Base-by-base conservation (phyloP, 2,888 invertebrate genomes). In the Scaptomyza reducta region DNA sequence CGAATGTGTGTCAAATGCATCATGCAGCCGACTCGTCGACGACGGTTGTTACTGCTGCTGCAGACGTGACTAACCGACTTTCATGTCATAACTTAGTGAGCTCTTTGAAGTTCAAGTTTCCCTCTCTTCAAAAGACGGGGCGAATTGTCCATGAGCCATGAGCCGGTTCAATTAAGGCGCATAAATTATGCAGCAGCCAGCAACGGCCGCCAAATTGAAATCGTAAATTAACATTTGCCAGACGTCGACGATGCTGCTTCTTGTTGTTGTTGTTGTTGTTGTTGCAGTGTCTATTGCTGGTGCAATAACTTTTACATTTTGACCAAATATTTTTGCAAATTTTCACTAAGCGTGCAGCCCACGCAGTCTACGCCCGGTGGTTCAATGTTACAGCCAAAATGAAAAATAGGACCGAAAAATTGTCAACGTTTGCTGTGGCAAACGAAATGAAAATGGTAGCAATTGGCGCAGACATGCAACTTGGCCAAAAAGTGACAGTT, bases 281-380 rank as follows among this genome's bases (percentile, higher is more conserved):
- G 14, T 47, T 27, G 38, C 31, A 40, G 22, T 47, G 45, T 27
- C 33, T 9, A 33, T 42, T 42, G 51, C 70, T 35, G 51, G 25
- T 62, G 84, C 84, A 68, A 83, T 82, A 88, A 83, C 84, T 84
- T 84, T 88, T 84, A 87, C 88, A 88, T 88, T 84, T 83, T 88
- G 87, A 81, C 88, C 87, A 88, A 88, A 84, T 84, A 87, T 83
- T 83, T 83, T 81, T 80, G 85, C 82, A 87, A 84, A 84, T 88
- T 84, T 84, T 88, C 88, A 88, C 84, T 85, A 84, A 84, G 87
- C 85, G 40, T 4, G 63, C 87, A 35, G 56, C 84, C 84, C 88
- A 84, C 84, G 82, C 84, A 88, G 74, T 58, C 77, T 73, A 77
- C 88, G 86, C 80, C 81, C 85, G 72, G 35, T 68, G 65, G 70